Base-by-base conservation (phyloP, 2,113 vertebrate species). In the Paracanthobrama guichenoti region DNA sequence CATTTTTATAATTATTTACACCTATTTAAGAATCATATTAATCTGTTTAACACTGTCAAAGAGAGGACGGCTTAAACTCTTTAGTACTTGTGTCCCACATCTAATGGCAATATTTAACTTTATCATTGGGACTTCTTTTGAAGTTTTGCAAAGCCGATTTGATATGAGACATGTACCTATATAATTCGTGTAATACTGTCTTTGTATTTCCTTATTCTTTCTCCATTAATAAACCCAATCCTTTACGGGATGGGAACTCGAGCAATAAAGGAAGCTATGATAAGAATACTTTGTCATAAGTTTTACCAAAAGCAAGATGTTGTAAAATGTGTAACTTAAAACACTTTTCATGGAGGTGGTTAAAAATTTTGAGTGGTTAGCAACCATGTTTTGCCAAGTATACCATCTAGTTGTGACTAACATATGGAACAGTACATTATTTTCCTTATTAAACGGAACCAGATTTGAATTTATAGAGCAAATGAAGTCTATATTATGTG, bases 81-180 rank as follows among this genome's bases (percentile, higher is more conserved):
- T 73, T 46, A 24, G 69, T 12, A 73, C 69, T 26, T 73, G 69
- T 73, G 42, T 46, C 12, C 69, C 69, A 24, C 69, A 73, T 24
- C n/a, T 73, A n/a, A 73, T 26, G 22, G 69, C 69, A 14, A 26
- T 73, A 48, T 73, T 73, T 22, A 44, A 73, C 42, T 73, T 73
- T 73, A 73, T 46, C 0, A 48, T 73, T 73, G 69, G 69, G 42
- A 73, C 4, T 24, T 73, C 9, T n/a, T 73, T 73, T 73, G 69
- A 73, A 73, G n/a, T 73, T 46, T 73, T 73, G 4, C 69, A 73
- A 73, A 73, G 42, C 42, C 69, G 42, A 6, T 73, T 73, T 73
- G 42, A 46, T 24, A 73, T 73, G 69, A 73, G 35, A 48, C 42
- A 73, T 1, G 42, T 73, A n/a, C 69, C 20, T 46, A 46, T 4